Evolutionary conservation across 2,113 vertebrate genomes (phyloP), one percentile per base, ranked within the genome.

Genomic region (Esox niger): DNA sequence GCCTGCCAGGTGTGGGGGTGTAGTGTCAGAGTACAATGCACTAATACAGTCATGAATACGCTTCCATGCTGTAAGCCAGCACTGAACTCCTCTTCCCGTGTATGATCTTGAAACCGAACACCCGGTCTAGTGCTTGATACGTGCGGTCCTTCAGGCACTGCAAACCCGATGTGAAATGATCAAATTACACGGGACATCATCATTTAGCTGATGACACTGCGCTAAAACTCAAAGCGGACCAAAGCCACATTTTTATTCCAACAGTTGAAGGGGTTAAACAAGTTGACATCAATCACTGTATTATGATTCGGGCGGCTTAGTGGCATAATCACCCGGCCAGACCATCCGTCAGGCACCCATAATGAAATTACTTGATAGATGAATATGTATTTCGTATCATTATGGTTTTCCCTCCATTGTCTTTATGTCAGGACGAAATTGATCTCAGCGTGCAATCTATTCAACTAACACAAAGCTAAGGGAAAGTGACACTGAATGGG

Each of bases 391-490:
- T 52, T 52, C 47, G 21, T 7, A 15, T 20, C 81, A 79, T 86
- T 71, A 86, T 73, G 79, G 72, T 68, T 88, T 90, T 85, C 79
- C 76, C 74, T 68, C 69, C 11, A 65, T 75, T 10, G 63, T 32
- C 66, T 72, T 43, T 64, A 43, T 72, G 77, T 79, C 9, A 21
- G 66, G 78, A 83, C 86, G 78, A 77, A 90, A 90, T 90, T 86
- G 83, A 79, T 85, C 58, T 69, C 80, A 79, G 76, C 82, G 86
- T 89, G 84, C 90, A 91, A 92, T 92, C 87, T 90, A 91, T 91
- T 91, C 89, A 84, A 78, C 82, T 43, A 72, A 84, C 73, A 80
- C 83, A 67, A 82, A 77, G 78, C 83, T 90, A 90, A 90, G 71
- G 70, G 80, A 83, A 91, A 87, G 87, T 90, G 91, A 89, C 90